phyloP scores from a whole-genome alignment of 2,888 invertebrate genomes.

The Andrena fulva region DNA sequence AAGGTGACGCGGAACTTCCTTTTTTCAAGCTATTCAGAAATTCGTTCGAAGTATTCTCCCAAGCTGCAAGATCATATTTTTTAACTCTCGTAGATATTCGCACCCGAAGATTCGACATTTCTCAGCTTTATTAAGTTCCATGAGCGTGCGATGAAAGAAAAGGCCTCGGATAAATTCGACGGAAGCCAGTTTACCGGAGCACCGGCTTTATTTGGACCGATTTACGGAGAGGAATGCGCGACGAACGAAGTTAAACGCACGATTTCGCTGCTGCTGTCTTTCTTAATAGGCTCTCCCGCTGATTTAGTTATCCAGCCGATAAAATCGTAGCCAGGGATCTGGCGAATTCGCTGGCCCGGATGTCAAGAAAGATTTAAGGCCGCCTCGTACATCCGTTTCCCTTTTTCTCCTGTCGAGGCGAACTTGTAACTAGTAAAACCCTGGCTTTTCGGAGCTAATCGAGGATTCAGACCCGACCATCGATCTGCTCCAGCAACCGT shows the following conservation, averaged over 20 bases:
- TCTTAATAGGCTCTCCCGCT: slow-evolving; percentile 35
- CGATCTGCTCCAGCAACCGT: neutral
- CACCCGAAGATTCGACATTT: no score
- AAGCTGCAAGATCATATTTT: no score
- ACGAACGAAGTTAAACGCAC: slow-evolving; percentile 19
- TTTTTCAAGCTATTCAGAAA: no score
- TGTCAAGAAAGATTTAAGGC: slow-evolving; percentile 41
- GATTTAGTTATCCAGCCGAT: slow-evolving; percentile 46
- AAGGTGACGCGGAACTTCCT: no score
- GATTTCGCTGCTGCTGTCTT: slow-evolving; percentile 16
- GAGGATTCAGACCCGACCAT: slow-evolving; percentile 20
- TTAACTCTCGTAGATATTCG: no score
- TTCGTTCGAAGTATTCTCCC: no score
- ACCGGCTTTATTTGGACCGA: slow-evolving; percentile 32
- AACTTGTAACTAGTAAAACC: slow-evolving; percentile 43
- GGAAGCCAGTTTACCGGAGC: neutral
- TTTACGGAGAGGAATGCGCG: slow-evolving; percentile 12
- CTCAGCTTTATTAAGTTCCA: no score
- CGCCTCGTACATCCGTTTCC: neutral
- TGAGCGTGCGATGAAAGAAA: no score
- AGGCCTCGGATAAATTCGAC: neutral
- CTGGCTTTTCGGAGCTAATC: slow-evolving; percentile 47
- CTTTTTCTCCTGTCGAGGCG: neutral
- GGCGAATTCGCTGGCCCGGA: slow-evolving; percentile 24
- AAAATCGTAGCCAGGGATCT: slow-evolving; percentile 23